A percentile compares a stretch with the other conserved stretches of the same genome.
These are phyloP conservation scores for Sylvilagus bachmani DNA, from an alignment of 2,113 vertebrate species.

Conservation along the genomic window DNA sequence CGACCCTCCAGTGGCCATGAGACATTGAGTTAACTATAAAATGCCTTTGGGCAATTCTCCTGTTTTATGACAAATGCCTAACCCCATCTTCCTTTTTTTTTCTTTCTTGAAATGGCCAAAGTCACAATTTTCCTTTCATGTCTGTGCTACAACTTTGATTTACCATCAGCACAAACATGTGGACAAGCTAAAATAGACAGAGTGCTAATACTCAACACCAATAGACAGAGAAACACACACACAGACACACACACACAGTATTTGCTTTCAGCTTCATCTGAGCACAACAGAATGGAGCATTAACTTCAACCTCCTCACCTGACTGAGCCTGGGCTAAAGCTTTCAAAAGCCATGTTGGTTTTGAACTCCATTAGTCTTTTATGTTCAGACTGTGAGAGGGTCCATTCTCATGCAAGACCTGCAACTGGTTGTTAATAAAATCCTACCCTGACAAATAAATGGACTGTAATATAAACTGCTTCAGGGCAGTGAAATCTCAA, in stretches of 20 bases:
- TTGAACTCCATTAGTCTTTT: constrained; percentile 78
- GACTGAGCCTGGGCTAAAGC: constrained; percentile 57
- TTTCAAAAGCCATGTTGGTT: constrained; percentile 56
- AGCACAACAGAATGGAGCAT: constrained; percentile 61
- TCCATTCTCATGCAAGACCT: constrained; percentile 78
- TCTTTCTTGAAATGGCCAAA: neutral
- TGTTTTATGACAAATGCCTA: constrained; percentile 38
- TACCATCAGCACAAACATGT: constrained; percentile 23
- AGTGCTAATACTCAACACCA: neutral
- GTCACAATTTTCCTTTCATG: constrained; percentile 40
- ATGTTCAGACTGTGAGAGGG: constrained; percentile 59
- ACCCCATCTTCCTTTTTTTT: neutral
- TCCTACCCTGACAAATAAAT: constrained; percentile 78
- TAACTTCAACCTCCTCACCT: constrained; percentile 72
- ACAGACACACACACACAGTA: neutral
- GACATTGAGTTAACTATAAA: neutral
- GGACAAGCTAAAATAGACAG: constrained; percentile 21
- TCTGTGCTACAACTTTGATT: constrained; percentile 57
- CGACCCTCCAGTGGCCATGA: neutral
- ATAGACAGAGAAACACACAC: constrained; percentile 7
- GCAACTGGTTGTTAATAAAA: constrained; percentile 78
- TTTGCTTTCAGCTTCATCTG: constrained; percentile 62
- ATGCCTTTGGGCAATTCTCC: neutral
- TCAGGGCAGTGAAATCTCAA: constrained; percentile 70
- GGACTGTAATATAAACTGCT: constrained; percentile 72